Base-by-base conservation (phyloP, 2,888 invertebrate species). In the Coenonympha glycerion region DNA sequence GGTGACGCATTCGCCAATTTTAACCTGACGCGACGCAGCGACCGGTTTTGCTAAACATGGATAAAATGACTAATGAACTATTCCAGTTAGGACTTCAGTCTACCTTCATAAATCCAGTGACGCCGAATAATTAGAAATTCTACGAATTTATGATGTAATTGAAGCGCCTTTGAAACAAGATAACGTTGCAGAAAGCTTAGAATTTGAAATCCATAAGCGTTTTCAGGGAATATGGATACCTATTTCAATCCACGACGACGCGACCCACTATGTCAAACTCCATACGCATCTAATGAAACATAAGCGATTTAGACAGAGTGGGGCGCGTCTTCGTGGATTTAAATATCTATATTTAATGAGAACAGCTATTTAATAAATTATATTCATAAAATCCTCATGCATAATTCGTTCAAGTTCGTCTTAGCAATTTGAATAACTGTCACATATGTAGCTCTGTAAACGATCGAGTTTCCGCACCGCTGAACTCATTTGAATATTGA, bases 401-500 rank as follows among this genome's bases (percentile, higher is more conserved):
- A 15, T 31, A 36, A 13, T 11, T 18, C 6, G 8, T 34, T 11
- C 21, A 19, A 45, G 11, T 46, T 36, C 24, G 2, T 18, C 26
- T 26, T 4, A 26, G 31, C 31, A 15, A 36, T 13, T 52, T 1
- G 16, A 48, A 48, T 30, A 28, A 36, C 31, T 34, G 45, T 41
- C 47, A 58, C 57, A 56, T 57, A 56, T 56, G 57, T 52, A 60
- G 57, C 55, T 53, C 47, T 59, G 59, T 67, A 66, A 71, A 71
- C 64, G 66, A 61, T 66, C 55, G 60, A 72, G 69, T 71, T 73
- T 73, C 68, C 63, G 67, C 67, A 57, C 68, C 61, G 67, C 62
- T 68, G 67, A 70, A 68, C 76, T 75, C 68, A 79, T 80, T 79
- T 77, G 73, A 78, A 79, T 81, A 76, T 73, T 68, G 64, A 65